Evolutionary conservation across 1,140 invertebrate species (phyloP).

Genomic region (Halesus radiatus): DNA sequence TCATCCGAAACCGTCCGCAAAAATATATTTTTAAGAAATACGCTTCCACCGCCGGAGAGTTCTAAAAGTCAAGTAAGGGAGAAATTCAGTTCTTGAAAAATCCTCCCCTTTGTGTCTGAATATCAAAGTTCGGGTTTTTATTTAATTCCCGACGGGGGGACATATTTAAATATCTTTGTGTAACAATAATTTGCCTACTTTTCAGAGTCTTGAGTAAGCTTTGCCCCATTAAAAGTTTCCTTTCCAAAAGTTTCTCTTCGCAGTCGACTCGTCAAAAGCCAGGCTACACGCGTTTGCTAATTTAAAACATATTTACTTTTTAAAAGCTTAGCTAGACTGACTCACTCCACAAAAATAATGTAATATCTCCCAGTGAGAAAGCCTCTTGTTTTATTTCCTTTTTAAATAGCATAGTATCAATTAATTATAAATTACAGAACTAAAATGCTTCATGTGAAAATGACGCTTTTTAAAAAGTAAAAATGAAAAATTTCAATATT

Average conservation of each 20-base stretch:
- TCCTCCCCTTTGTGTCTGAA: slow-evolving; percentile 13
- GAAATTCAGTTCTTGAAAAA: slow-evolving; percentile 1
- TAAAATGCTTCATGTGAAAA: too few relatives aligned
- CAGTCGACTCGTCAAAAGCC: background rate
- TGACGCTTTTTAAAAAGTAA: too few relatives aligned
- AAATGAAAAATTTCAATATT: too few relatives aligned
- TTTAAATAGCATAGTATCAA: too few relatives aligned
- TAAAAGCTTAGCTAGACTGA: background rate
- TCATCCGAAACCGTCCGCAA: background rate
- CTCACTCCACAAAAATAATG: background rate
- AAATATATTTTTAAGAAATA: background rate
- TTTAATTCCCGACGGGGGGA: slow-evolving; percentile 12
- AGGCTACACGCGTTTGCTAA: background rate
- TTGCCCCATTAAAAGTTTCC: slow-evolving; percentile 28
- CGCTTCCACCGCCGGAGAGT: background rate
- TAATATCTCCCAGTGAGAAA: background rate
- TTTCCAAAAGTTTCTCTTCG: background rate
- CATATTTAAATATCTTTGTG: slow-evolving; percentile 30
- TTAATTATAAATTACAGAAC: too few relatives aligned
- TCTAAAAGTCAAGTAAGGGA: background rate
- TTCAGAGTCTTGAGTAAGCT: slow-evolving; percentile 12
- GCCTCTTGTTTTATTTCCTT: too few relatives aligned
- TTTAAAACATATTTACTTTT: slow-evolving; percentile 26
- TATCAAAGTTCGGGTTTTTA: slow-evolving; percentile 23
- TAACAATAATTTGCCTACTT: slow-evolving; percentile 22